Percentiles rank a stretch among this genome's conserved stretches.
Conservation (phyloP, 2,888 invertebrate genomes). For the Aporophyla lueneburgensis region DNA sequence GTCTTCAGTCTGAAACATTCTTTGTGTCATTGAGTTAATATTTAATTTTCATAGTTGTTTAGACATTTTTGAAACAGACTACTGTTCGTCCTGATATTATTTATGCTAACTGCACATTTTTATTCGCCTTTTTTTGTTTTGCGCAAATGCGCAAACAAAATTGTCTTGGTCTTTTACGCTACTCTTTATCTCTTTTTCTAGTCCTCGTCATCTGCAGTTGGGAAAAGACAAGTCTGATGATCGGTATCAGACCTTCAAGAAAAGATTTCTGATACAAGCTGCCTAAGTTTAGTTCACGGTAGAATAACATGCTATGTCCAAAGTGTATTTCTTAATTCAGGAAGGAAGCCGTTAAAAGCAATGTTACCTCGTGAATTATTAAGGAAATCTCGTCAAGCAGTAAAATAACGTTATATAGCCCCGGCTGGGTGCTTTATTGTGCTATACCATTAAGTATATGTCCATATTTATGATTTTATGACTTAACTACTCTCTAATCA, state of each 20-base stretch:
- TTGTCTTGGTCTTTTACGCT: not conserved
- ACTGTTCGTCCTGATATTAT: no score
- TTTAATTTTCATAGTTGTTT: no score
- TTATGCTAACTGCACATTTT: no score
- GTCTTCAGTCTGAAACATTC: no score
- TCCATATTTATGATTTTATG: constrained; percentile 18
- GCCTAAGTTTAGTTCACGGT: no score
- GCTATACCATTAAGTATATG: not conserved
- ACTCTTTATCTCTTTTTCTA: not conserved
- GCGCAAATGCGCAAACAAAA: no score
- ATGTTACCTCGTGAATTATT: not conserved
- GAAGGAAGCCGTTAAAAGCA: constrained; percentile 29
- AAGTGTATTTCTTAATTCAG: constrained; percentile 15
- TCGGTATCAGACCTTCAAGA: no score
- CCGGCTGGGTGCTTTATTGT: not conserved
- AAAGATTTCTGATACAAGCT: no score
- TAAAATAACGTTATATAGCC: constrained; percentile 30
- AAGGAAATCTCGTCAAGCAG: constrained; percentile 26
- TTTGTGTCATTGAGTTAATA: no score
- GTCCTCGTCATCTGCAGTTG: not conserved
- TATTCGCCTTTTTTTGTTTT: not conserved
- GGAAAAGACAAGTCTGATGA: no score
- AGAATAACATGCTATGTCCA: not conserved
- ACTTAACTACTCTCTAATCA: not conserved
- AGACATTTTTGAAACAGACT: no score